Evolutionary conservation across 2,113 vertebrate species (phyloP).

Genomic region (Zosterops hypoxanthus): DNA sequence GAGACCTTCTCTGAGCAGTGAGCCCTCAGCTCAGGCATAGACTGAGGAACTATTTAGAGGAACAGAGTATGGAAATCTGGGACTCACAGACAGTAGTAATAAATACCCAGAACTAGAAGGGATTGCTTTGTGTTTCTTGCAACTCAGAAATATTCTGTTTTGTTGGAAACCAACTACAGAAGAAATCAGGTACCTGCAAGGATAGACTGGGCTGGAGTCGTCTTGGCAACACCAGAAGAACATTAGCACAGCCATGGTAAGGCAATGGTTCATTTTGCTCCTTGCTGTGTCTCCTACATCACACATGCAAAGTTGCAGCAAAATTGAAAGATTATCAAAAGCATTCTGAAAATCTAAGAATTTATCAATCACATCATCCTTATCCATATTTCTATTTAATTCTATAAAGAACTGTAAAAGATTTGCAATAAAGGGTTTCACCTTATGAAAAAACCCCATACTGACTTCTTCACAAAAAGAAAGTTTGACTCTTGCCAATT

Average conservation of each 20-base stretch:
- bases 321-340: not conserved
- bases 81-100: not conserved
- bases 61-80: not conserved
- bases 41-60: not conserved
- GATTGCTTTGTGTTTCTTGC: not conserved
- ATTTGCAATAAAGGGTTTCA: not conserved
- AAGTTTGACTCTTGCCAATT: not conserved
- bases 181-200: not conserved
- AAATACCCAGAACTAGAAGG: not conserved
- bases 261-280: not conserved
- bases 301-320: not conserved
- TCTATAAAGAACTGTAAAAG: not conserved
- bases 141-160: not conserved
- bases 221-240: not conserved
- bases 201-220: not conserved
- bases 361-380: not conserved
- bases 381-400: not conserved
- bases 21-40: not conserved
- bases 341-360: not conserved
- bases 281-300: not conserved
- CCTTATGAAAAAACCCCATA: not conserved
- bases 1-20: not conserved
- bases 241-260: not conserved
- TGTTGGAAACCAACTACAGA: not conserved
- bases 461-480: not conserved